Conservation (phyloP, 2,113 vertebrate genomes). For the Ifrita kowaldi region DNA sequence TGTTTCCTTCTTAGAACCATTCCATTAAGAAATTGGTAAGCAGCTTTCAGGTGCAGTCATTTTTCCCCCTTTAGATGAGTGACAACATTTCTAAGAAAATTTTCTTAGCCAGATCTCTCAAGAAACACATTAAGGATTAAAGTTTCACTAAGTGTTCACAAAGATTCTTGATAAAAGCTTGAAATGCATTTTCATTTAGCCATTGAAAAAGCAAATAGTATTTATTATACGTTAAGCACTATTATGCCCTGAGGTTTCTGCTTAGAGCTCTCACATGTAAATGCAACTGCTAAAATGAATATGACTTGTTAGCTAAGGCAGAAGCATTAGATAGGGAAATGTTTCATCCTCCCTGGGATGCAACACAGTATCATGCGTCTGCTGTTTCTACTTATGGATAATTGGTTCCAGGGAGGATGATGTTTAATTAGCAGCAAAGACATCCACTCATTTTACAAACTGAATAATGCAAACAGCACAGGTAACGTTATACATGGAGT, state of each 20-base stretch:
- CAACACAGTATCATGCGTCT: background rate
- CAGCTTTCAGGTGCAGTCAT: background rate
- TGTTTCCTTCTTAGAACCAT: background rate
- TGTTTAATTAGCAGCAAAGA: background rate
- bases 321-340: background rate
- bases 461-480: background rate
- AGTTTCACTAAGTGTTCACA: background rate
- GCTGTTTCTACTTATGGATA: background rate
- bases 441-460: background rate
- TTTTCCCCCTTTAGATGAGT: background rate
- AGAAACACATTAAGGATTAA: background rate
- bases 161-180: background rate
- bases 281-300: background rate
- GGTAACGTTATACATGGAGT: background rate
- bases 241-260: background rate
- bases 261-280: background rate
- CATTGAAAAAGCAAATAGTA: background rate
- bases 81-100: background rate
- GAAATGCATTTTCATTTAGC: background rate
- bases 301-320: background rate
- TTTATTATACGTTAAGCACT: constrained; percentile 11
- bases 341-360: background rate
- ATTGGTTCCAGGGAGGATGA: background rate
- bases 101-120: background rate
- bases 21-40: background rate